Base-by-base conservation (phyloP, 1,140 invertebrate species). In the Muscidifurax raptorellus region DNA sequence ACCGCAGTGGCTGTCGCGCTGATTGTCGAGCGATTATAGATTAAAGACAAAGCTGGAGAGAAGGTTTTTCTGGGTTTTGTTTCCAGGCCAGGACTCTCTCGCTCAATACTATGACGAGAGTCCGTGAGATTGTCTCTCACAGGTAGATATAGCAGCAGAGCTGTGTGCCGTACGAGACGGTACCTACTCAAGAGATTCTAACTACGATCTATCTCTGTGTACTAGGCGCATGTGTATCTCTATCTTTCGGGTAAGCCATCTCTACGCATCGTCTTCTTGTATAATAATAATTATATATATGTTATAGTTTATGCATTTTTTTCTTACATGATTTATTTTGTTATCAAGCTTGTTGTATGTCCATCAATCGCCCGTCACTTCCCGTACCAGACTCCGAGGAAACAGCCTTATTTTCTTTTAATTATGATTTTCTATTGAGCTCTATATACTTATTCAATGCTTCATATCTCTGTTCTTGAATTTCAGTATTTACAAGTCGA, bases 11-110 rank as follows among this genome's bases (percentile, higher is more conserved):
- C 44, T 47, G 44, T 47, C 44, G 44, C 44, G 15, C 44, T 40
- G 36, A 40, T 40, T 40, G 36, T 12, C 36, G 22, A 76, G 36
- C 72, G 72, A 25, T 18, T 12, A 5, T 52, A 13, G 64, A 59
- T 80, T 40, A 80, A 80, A 80, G 80, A 77, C 72, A 30, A 83
- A 77, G 82, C 66, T 80, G 52, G 82, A 84, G 66, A 79, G 75
- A 72, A 83, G 76, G 75, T 84, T 84, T 84, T 84, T 79, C 74
- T 79, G 82, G 76, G 44, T 84, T 84, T 79, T 79, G 76, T 64
- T 84, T 84, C 40, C 82, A 84, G 82, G 82, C 76, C 44, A 12
- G 44, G 77, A 59, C 77, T 84, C 82, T 84, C 82, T 75, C 36
- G 66, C 66, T 30, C 64, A 67, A 69, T 69, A 67, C 64, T 10